Percentiles rank a stretch among this genome's conserved stretches.
These are phyloP conservation scores for Heliornis fulica DNA, from an alignment of 2,113 vertebrate genomes.

Conservation along the genomic window DNA sequence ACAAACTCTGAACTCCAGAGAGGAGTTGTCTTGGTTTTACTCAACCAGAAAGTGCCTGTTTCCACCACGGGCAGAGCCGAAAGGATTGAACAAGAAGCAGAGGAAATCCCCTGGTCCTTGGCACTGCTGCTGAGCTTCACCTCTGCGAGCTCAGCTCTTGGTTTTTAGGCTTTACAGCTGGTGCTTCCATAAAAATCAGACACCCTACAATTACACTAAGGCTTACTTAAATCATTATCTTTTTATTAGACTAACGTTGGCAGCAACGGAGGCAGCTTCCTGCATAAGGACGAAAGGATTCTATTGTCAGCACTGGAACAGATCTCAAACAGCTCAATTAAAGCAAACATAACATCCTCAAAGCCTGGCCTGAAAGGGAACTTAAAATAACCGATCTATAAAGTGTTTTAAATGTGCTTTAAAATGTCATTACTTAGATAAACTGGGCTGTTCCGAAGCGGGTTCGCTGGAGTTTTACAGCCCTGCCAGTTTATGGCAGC, in stretches of 20 bases:
- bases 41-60: neutral
- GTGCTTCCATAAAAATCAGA: neutral
- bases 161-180: neutral
- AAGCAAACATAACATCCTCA: conserved; percentile 34
- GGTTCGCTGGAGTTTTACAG: neutral
- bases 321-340: conserved; percentile 34
- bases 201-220: neutral
- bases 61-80: neutral
- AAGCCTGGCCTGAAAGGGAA: conserved; percentile 10
- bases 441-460: conserved; percentile 23
- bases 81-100: neutral
- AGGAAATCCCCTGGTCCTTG: neutral
- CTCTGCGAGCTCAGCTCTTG: neutral
- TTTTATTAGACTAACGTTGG: neutral
- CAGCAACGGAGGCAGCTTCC: neutral
- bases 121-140: neutral
- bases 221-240: conserved; percentile 25
- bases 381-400: conserved; percentile 50
- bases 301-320: conserved; percentile 15
- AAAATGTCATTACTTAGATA: conserved; percentile 57
- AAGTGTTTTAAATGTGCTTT: conserved; percentile 46
- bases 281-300: neutral
- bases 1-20: neutral
- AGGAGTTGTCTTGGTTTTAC: neutral
- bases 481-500: conserved; percentile 49